Conservation (phyloP, 1,140 invertebrate species). For the Melanaphis sacchari region DNA sequence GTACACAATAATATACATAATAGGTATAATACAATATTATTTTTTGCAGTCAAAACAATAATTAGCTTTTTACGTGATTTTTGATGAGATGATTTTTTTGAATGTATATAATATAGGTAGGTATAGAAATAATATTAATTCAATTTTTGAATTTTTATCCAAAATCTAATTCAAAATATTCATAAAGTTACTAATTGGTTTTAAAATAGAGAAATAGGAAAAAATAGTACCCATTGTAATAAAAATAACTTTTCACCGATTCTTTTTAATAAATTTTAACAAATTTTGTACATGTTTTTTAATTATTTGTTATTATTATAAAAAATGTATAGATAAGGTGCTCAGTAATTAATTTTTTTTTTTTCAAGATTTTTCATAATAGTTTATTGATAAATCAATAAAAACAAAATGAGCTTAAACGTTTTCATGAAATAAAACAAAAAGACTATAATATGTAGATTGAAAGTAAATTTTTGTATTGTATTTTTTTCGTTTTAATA, state of each 20-base stretch:
- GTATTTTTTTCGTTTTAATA: background rate
- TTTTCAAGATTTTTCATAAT: background rate
- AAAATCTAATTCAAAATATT: background rate
- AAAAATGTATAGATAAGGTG: background rate
- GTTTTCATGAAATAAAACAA: background rate
- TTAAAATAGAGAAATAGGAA: background rate
- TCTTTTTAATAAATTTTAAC: background rate
- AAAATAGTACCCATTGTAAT: background rate
- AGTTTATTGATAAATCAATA: no score
- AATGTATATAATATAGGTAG: background rate
- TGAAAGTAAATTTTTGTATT: background rate
- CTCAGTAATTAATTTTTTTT: background rate
- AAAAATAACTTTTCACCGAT: background rate
- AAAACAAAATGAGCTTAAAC: background rate
- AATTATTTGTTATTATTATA: no score
- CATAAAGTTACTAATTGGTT: background rate
- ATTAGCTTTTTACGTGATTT: background rate
- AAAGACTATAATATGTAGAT: background rate
- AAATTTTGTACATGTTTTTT: background rate
- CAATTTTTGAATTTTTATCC: background rate
- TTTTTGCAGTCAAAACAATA: background rate
- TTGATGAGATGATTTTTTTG: background rate
- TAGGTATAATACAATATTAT: background rate
- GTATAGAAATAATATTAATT: background rate
- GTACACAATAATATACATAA: background rate